Evolutionary conservation across 2,797 vertebrate genomes (phyloP).

Genomic region (Pseudochaenichthys georgianus): DNA sequence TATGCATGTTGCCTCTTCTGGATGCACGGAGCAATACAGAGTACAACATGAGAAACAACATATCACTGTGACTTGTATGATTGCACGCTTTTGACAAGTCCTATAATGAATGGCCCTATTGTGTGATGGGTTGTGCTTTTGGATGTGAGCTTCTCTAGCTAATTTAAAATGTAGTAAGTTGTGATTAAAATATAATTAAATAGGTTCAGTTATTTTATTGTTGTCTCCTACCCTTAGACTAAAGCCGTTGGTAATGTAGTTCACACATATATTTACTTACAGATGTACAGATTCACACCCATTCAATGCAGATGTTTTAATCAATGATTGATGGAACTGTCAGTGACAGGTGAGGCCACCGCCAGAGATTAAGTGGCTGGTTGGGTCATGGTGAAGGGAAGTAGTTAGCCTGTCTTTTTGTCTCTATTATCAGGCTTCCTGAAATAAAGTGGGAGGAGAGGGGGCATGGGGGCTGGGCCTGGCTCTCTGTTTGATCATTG

Average conservation of each 20-base stretch:
- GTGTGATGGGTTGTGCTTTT: neutral
- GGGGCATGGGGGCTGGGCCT: conserved; percentile 63
- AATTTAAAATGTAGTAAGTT: too few species aligned
- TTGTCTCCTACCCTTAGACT: neutral
- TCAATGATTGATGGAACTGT: conserved; percentile 47
- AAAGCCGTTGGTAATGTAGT: neutral
- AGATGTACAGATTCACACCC: conserved; percentile 17
- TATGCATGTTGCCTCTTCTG: conserved; percentile 18
- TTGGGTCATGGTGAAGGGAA: conserved; percentile 72
- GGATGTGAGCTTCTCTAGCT: too few species aligned
- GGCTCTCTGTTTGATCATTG: conserved; percentile 92
- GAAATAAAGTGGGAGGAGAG: conserved; percentile 77
- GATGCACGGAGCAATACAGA: conserved; percentile 15
- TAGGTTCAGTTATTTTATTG: neutral
- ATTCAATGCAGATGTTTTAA: conserved; percentile 58
- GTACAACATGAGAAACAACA: conserved; percentile 1
- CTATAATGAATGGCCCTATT: neutral
- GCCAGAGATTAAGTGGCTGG: conserved; percentile 66
- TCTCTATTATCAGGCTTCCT: conserved; percentile 81
- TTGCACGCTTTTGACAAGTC: conserved; percentile 13
- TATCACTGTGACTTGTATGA: conserved; percentile 35
- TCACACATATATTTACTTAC: neutral
- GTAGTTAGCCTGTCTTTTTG: conserved; percentile 75
- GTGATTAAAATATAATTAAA: neutral
- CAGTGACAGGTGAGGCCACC: conserved; percentile 65